Evolutionary conservation across 2,113 vertebrate genomes (phyloP).

Genomic region (Hippoglossus stenolepis): DNA sequence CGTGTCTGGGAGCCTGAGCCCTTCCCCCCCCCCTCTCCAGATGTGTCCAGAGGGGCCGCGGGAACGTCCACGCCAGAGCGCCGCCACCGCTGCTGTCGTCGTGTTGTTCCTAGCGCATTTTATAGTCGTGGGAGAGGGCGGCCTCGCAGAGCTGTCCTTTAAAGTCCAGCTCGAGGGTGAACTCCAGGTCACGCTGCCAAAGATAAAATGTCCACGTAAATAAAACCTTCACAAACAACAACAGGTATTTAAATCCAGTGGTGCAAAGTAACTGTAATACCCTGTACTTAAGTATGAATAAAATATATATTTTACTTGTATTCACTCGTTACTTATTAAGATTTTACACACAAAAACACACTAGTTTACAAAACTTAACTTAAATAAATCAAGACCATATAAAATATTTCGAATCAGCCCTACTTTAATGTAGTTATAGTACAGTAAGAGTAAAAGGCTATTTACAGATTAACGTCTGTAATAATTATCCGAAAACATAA

Average conservation of each 20-base stretch:
- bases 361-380: too few species aligned
- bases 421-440: too few species aligned
- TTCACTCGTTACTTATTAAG: too few species aligned
- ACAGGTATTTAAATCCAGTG: neutral
- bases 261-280: too few species aligned
- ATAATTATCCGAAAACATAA: too few species aligned
- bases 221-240: neutral
- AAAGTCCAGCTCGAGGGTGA: constrained; percentile 97
- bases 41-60: constrained; percentile 38
- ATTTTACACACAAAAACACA: too few species aligned
- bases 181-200: constrained; percentile 94
- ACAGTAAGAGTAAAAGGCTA: too few species aligned
- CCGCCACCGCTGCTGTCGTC: neutral
- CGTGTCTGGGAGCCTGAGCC: constrained; percentile 32
- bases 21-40: constrained; percentile 1
- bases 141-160: constrained; percentile 97
- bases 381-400: too few species aligned
- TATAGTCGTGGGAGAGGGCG: constrained; percentile 97
- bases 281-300: too few species aligned
- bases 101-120: constrained; percentile 89
- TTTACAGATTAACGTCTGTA: too few species aligned
- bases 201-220: neutral
- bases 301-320: too few species aligned
- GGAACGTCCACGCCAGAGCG: constrained; percentile 1
- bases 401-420: too few species aligned